A percentile compares a stretch with the other conserved stretches of the same genome.
Evolutionary conservation across 2,797 vertebrate species (phyloP).

Genomic region (Sciaenops ocellatus): DNA sequence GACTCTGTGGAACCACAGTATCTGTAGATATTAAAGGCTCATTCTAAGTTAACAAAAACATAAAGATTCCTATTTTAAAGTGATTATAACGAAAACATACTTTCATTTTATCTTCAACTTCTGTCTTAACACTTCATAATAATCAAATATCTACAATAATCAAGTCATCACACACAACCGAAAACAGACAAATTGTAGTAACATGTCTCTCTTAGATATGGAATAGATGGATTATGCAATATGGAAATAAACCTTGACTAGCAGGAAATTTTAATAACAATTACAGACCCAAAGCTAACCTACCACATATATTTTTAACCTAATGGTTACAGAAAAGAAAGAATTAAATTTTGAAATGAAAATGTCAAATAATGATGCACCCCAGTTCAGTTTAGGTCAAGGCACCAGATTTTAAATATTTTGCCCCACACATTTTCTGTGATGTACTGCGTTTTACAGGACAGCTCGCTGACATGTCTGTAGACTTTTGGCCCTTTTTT

Average conservation of each 20-base stretch:
- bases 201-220: neutral
- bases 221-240: neutral
- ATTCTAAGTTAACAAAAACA: no score
- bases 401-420: neutral
- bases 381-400: no score
- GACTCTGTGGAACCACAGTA: no score
- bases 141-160: no score
- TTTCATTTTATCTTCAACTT: no score
- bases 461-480: accelerated
- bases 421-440: neutral
- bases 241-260: neutral
- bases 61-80: no score
- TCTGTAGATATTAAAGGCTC: no score
- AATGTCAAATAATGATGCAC: no score
- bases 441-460: no score
- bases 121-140: no score
- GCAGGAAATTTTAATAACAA: neutral
- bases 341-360: neutral
- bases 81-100: no score
- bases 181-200: neutral
- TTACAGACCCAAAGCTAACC: neutral
- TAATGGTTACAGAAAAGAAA: neutral
- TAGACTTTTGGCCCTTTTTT: neutral
- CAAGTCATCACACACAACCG: neutral
- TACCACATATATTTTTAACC: neutral